Evolutionary conservation across 2,113 vertebrate genomes (phyloP), one percentile per base, ranked within the genome.

Genomic region (Dendrocopos noguchii): DNA sequence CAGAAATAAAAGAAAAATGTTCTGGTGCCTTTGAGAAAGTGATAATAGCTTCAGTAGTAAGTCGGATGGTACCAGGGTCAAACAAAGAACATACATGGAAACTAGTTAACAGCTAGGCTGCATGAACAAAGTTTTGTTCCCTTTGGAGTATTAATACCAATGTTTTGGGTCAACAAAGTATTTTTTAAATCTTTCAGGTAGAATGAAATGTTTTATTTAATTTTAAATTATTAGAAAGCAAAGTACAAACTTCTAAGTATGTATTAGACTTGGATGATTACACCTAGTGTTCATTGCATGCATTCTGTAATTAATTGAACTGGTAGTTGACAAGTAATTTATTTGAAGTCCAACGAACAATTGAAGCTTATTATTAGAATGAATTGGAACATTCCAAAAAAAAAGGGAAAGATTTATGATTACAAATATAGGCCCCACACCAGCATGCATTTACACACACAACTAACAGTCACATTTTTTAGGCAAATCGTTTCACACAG

Each of bases 291-390:
- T 94, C 78, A n/a, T 46, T 87, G 53, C 57, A 65, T 91, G 85
- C 16, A 74, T 91, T 89, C 61, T 83, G 36, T 96, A 93, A 94
- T 94, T 95, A 94, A 85, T 87, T 89, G 67, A 93, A 66, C 89
- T 77, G 34, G 42, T 85, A 92, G 91, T 89, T 95, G 93, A 84
- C 87, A 96, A 92, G 82, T 88, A 90, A 94, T 96, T 95, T 94
- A 86, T 94, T 65, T 94, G 81, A 93, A 95, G 82, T 90, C 94
- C 73, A 61, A n/a, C 0, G 2, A 94, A 87, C 91, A 94, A 94
- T 75, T 96, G 70, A 88, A 88, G 50, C 10, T 88, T 95, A 56
- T 77, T 91, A 89, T 83, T 95, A 85, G 68, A 87, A 76, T 64
- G 60, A 89, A 87, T 75, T 71, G 60, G 56, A 92, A 87, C 85